Base-by-base conservation (phyloP, 2,888 invertebrate genomes). In the Lucinisca nassula region DNA sequence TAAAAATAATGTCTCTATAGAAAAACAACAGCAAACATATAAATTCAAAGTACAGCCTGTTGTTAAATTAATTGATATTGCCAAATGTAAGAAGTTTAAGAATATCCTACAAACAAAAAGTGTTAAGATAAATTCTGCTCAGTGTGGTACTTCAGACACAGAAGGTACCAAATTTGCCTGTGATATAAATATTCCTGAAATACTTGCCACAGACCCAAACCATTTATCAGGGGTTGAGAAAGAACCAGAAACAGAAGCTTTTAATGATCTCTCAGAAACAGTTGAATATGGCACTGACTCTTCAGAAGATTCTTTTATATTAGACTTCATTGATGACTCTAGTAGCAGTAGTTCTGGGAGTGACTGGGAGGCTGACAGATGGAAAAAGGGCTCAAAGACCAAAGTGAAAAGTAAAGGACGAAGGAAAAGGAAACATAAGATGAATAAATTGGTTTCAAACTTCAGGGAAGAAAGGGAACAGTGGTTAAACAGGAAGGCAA, bases 391-490 rank as follows among this genome's bases (percentile, higher is more conserved):
- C 35, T 75, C 51, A 70, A 21, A 49, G 38, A 35, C 38, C 27
- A 55, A 38, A 3, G 35, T 27, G 79, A 30, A 73, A 67, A 58
- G 80, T 80, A 14, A 80, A 83, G 40, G 45, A 79, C 0, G 70
- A 67, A 35, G 80, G 17, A 73, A 51, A 45, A 87, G 81, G 73
- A 72, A 84, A 61, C 49, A 78, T 21, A 51, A 73, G n/a, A 72
- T 49, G 30, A 32, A 79, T 17, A 70, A 67, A 38, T 21, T 78
- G 37, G 74, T 87, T 51, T 58, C 74, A 27, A 38, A 84, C 38
- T 82, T 87, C 10, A 84, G 81, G 32, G 58, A 74, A 24, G 82
- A 74, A 35, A 84, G 87, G 49, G 79, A n/a, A 55, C 67, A 49
- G n/a, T 82, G 58, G 70, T 78, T 32, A 82, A 76, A 82, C 61